These are phyloP conservation scores for Arctocebus calabarensis DNA, from an alignment of 2,797 vertebrate species.

Conservation along the genomic window DNA sequence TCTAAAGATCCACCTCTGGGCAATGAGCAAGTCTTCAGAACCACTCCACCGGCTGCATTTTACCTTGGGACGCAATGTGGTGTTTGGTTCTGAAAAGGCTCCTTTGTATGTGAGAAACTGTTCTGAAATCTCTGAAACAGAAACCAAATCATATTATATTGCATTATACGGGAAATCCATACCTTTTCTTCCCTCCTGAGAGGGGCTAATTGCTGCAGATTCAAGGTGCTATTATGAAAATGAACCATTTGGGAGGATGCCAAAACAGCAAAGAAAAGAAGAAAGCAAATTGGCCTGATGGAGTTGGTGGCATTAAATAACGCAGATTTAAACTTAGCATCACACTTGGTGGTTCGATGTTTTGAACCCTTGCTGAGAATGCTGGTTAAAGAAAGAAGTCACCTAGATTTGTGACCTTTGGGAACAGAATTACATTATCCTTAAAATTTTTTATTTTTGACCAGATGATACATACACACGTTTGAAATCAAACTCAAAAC, in stretches of 20 bases:
- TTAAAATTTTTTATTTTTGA: background rate
- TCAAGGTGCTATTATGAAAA: constrained; percentile 10
- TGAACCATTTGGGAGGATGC: constrained; percentile 48
- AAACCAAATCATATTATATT: background rate
- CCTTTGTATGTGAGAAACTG: constrained; percentile 32
- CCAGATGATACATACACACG: background rate
- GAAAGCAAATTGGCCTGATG: background rate
- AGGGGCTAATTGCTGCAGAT: background rate
- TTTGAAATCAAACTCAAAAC: constrained; percentile 14
- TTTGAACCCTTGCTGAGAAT: constrained; percentile 46
- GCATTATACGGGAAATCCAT: constrained; percentile 56
- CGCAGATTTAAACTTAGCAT: background rate
- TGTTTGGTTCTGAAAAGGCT: constrained; percentile 1
- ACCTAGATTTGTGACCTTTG: constrained; percentile 20
- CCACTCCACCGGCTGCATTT: background rate
- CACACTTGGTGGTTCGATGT: background rate
- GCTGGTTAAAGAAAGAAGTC: constrained; percentile 21
- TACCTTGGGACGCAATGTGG: background rate
- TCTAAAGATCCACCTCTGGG: background rate
- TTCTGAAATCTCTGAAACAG: constrained; percentile 51
- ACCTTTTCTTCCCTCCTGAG: background rate
- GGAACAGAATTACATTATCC: background rate
- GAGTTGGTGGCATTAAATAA: constrained; percentile 5
- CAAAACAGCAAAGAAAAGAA: background rate
- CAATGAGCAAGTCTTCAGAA: background rate